Conservation (phyloP, 2,797 vertebrate species). For the Mormyrus hasselquistii region DNA sequence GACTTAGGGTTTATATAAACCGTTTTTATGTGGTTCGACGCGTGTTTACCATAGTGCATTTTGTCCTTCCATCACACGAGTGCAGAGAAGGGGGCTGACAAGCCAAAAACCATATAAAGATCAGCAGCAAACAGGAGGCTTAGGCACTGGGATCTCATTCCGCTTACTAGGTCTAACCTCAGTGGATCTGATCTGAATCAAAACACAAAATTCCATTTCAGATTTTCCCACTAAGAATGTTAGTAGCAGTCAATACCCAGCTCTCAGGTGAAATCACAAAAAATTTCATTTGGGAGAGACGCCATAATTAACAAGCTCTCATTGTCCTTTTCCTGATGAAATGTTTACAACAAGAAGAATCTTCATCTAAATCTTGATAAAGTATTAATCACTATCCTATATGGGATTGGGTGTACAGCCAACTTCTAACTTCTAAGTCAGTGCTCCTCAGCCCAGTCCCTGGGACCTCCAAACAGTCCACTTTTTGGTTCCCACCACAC, state of each 20-base stretch:
- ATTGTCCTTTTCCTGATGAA: not conserved
- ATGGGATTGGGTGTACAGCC: not conserved
- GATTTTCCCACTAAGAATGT: not conserved
- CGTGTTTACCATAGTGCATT: not conserved
- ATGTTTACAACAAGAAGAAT: not conserved
- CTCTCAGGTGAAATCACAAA: not conserved
- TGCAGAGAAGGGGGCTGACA: not conserved
- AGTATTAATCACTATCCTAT: not conserved
- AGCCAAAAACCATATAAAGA: not conserved
- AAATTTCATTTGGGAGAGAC: not conserved
- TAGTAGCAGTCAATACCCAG: not conserved
- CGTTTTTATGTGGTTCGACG: not conserved
- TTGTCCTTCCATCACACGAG: not conserved
- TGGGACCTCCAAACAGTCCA: not conserved
- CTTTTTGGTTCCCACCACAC: not conserved
- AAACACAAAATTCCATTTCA: not conserved
- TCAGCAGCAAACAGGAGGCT: not conserved
- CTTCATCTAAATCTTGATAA: not conserved
- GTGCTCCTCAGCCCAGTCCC: not conserved
- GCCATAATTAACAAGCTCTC: not conserved
- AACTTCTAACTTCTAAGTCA: not conserved
- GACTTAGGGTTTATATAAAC: not conserved
- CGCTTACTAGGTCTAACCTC: not conserved
- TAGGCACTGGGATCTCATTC: not conserved
- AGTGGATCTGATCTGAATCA: not conserved